A percentile compares a stretch with the other conserved stretches of the same genome.
phyloP scores from a whole-genome alignment of 2,113 vertebrate genomes.

The Camelus dromedarius region DNA sequence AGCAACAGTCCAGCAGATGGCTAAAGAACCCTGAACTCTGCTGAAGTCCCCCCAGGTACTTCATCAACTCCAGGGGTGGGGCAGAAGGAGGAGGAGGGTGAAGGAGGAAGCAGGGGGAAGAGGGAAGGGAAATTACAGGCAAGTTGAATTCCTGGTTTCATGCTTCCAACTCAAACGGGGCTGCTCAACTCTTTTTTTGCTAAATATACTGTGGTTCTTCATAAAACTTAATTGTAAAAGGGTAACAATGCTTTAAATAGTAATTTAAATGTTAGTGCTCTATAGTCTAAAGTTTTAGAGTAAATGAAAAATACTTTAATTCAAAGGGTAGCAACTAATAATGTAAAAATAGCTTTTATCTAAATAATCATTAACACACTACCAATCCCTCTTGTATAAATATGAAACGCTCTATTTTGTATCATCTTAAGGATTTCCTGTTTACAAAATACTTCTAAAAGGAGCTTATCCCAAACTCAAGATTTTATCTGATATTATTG shows the following conservation, averaged over 20 bases:
- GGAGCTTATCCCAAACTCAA: not conserved
- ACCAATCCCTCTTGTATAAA: not conserved
- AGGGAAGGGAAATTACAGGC: not conserved
- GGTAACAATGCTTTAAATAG: slow-evolving; percentile 15
- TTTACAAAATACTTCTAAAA: slow-evolving; percentile 52
- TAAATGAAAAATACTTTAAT: not conserved
- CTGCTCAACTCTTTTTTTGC: not conserved
- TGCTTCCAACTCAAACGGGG: not conserved
- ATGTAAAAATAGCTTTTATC: not conserved
- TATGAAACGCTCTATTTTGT: slow-evolving; percentile 9
- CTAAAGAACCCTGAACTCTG: not conserved
- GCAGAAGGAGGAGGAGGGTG: not conserved
- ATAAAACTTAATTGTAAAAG: slow-evolving; percentile 21
- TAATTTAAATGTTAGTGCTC: slow-evolving; percentile 38
- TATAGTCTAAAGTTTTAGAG: not conserved
- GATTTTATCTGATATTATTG: not conserved
- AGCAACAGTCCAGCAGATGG: not conserved
- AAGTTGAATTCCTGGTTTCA: not conserved
- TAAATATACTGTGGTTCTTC: not conserved
- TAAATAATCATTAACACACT: slow-evolving; percentile 36
- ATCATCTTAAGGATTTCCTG: not conserved
- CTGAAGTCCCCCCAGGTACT: not conserved
- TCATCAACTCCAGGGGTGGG: not conserved
- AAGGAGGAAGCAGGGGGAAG: not conserved
- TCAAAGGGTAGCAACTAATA: not conserved